A percentile compares a stretch with the other conserved stretches of the same genome.
Conservation (phyloP, 2,113 vertebrate genomes). For the Dromas ardeola region DNA sequence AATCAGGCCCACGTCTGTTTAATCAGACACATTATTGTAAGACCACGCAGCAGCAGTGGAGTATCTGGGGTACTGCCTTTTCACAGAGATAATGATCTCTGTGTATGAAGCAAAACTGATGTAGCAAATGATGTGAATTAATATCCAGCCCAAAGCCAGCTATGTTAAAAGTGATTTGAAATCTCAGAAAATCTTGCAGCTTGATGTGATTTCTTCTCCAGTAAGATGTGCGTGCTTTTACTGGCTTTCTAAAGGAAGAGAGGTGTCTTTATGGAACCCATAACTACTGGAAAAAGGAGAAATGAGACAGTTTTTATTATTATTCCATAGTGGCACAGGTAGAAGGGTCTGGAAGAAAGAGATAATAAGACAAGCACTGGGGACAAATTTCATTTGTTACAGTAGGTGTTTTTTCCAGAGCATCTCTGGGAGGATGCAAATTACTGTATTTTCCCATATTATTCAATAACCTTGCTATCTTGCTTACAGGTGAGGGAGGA, state of each 20-base stretch:
- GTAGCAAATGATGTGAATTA: background rate
- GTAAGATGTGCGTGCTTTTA: background rate
- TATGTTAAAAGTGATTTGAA: background rate
- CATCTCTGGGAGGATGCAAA: background rate
- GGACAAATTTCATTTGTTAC: background rate
- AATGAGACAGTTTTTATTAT: background rate
- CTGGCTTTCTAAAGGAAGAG: background rate
- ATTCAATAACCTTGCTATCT: background rate
- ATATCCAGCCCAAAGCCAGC: background rate
- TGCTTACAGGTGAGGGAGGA: background rate
- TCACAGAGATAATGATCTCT: background rate
- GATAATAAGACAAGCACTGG: background rate
- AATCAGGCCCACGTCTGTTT: fast-evolving
- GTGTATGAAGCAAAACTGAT: background rate
- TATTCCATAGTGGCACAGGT: background rate
- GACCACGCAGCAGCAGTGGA: background rate
- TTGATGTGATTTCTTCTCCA: background rate
- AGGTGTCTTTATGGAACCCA: background rate
- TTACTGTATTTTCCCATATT: background rate
- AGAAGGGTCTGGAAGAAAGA: background rate
- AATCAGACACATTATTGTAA: no score
- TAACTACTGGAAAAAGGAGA: background rate
- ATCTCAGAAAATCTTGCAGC: background rate
- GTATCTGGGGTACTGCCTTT: background rate
- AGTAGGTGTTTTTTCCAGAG: background rate